Evolutionary conservation across 53 echinoderm and acorn worm species (phyloP).

Genomic region (Arbacia lixula): DNA sequence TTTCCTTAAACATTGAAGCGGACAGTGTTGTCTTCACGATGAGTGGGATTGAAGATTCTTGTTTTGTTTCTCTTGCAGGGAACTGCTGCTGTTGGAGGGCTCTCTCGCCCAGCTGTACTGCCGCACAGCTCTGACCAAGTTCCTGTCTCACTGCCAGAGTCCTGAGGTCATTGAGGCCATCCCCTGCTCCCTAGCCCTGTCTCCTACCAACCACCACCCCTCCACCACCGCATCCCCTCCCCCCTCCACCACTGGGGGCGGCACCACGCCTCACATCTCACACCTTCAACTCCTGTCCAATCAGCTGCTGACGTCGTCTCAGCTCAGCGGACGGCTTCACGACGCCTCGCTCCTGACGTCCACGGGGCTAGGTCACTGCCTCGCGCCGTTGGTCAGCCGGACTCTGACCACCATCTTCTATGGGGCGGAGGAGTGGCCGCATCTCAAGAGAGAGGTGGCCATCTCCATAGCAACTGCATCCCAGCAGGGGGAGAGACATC

Average conservation of each 20-base stretch:
- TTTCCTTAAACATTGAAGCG: too few relatives aligned
- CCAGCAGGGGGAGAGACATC: conserved; percentile 75
- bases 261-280: conserved; percentile 67
- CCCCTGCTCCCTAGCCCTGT: conserved; percentile 70
- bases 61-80: conserved; percentile 48
- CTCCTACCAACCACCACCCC: not conserved
- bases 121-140: conserved; percentile 79
- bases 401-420: conserved; percentile 79
- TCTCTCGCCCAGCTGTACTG: conserved; percentile 75
- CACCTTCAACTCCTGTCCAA: conserved; percentile 85
- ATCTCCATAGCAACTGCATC: conserved; percentile 91
- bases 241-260: not conserved
- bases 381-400: conserved; percentile 67
- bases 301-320: conserved; percentile 78
- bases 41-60: too few relatives aligned
- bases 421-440: conserved; percentile 50
- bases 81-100: conserved; percentile 72
- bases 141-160: conserved; percentile 78
- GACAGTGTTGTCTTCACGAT: too few relatives aligned
- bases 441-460: conserved; percentile 68
- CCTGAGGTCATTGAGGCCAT: conserved; percentile 86
- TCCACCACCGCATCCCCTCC: conserved; percentile 9
- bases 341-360: conserved; percentile 74
- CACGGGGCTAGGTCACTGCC: conserved; percentile 65
- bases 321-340: conserved; percentile 71